Conservation (phyloP, 2,888 invertebrate species). For the Xylocampa areola region DNA sequence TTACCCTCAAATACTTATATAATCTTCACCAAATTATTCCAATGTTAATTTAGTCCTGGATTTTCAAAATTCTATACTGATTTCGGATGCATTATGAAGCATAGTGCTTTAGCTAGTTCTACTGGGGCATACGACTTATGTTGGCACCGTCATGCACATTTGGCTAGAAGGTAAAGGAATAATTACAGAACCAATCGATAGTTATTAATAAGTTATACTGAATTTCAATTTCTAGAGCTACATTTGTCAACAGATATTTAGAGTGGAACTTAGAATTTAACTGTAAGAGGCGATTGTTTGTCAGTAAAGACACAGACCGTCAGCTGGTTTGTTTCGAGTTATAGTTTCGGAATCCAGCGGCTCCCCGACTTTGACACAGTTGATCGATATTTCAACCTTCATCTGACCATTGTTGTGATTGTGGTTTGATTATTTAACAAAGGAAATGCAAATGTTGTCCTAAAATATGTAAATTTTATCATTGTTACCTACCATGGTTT, state of each 20-base stretch:
- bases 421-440: not conserved
- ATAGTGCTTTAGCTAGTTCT: slow-evolving; percentile 8
- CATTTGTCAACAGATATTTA: slow-evolving; percentile 30
- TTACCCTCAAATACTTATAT: slow-evolving; percentile 21
- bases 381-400: slow-evolving; percentile 39
- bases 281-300: slow-evolving; percentile 60
- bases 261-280: too few relatives aligned
- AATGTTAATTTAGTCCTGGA: slow-evolving; percentile 7
- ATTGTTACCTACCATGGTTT: too few relatives aligned
- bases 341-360: slow-evolving; percentile 56
- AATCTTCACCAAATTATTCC: slow-evolving; percentile 23
- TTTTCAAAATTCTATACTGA: slow-evolving; percentile 10
- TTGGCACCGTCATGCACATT: slow-evolving; percentile 7
- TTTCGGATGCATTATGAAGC: slow-evolving; percentile 7
- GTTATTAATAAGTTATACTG: slow-evolving; percentile 26
- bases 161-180: slow-evolving; percentile 17
- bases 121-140: not conserved
- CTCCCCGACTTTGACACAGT: slow-evolving; percentile 26
- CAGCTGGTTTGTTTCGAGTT: slow-evolving; percentile 70
- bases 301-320: slow-evolving; percentile 65
- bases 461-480: not conserved
- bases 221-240: slow-evolving; percentile 12
- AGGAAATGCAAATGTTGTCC: not conserved
- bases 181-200: slow-evolving; percentile 33
- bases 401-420: slow-evolving; percentile 25